Conservation (phyloP, 1,140 invertebrate genomes). For the Arion vulgaris region DNA sequence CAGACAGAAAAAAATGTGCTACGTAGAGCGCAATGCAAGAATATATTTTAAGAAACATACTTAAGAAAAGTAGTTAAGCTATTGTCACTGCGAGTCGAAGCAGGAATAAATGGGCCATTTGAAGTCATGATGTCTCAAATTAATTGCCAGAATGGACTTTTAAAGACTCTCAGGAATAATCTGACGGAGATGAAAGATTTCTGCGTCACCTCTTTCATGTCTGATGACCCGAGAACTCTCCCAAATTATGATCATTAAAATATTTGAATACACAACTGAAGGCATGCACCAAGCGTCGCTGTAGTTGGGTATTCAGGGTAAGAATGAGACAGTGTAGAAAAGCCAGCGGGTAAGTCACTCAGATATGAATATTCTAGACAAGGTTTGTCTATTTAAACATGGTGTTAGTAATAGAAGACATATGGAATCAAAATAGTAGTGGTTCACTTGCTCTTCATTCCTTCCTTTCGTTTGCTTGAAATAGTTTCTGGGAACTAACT, state of each 20-base stretch:
- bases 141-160: constrained; percentile 4
- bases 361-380: too few species aligned
- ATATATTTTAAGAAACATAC: neutral
- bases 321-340: neutral
- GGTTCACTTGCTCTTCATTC: too few species aligned
- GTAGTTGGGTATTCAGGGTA: neutral
- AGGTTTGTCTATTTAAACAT: too few species aligned
- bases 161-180: neutral
- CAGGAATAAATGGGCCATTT: neutral
- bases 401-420: too few species aligned
- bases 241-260: constrained; percentile 15
- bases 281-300: neutral
- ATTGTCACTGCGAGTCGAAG: neutral
- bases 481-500: too few species aligned
- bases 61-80: neutral
- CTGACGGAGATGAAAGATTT: neutral
- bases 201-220: neutral
- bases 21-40: too few species aligned
- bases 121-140: neutral
- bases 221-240: neutral
- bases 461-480: too few species aligned
- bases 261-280: neutral
- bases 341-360: neutral
- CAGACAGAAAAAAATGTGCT: too few species aligned
- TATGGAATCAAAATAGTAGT: too few species aligned